These are phyloP conservation scores for Panorpa germanica DNA, from an alignment of 2,888 invertebrate species.

Conservation along the genomic window DNA sequence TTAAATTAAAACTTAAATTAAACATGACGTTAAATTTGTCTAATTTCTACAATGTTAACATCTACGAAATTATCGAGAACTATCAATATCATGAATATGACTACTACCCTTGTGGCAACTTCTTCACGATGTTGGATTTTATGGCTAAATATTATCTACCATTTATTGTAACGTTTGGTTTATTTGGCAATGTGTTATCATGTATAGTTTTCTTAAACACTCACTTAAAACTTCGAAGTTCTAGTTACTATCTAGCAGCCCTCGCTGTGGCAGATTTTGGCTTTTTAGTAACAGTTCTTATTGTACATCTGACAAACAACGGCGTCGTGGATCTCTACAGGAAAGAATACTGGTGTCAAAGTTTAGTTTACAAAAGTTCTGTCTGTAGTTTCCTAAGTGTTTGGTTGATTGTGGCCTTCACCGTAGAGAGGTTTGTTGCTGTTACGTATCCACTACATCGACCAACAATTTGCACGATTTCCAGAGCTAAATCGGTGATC, in stretches of 20 bases:
- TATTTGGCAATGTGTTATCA: no score
- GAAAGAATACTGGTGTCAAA: slow-evolving; percentile 35
- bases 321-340: slow-evolving; percentile 29
- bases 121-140: no score
- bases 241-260: slow-evolving; percentile 48
- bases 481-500: slow-evolving; percentile 36
- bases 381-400: slow-evolving; percentile 49
- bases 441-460: slow-evolving; percentile 48
- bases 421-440: slow-evolving; percentile 54
- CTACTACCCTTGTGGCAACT: no score
- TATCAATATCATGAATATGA: no score
- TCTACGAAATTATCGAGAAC: no score
- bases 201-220: no score
- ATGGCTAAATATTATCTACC: no score
- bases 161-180: no score
- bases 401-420: slow-evolving; percentile 61
- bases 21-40: no score
- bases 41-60: no score
- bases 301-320: slow-evolving; percentile 36
- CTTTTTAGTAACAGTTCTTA: slow-evolving; percentile 38
- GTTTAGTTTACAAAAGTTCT: slow-evolving; percentile 40
- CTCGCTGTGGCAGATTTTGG: slow-evolving; percentile 48
- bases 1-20: no score
- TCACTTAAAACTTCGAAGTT: no score
- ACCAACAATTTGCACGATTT: slow-evolving; percentile 40